These are phyloP conservation scores for Syrrhaptes paradoxus DNA, from an alignment of 2,113 vertebrate species.

Conservation along the genomic window DNA sequence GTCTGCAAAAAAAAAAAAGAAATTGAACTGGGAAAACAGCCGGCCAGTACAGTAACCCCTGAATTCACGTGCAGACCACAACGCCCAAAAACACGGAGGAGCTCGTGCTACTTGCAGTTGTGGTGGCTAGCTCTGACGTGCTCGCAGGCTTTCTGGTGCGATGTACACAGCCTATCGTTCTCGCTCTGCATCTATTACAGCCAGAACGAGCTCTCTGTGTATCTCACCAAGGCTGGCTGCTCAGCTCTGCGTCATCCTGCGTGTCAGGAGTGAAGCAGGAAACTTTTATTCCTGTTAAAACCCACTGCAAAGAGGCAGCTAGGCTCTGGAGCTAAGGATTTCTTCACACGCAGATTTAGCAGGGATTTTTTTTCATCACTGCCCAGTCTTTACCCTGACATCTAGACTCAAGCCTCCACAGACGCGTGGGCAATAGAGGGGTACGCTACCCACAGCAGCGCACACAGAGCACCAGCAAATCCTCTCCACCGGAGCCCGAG, in stretches of 20 bases:
- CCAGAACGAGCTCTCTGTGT: not conserved
- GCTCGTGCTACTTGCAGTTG: not conserved
- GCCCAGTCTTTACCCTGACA: not conserved
- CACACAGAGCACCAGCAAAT: not conserved
- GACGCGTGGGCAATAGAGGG: not conserved
- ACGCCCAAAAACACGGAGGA: fast-evolving
- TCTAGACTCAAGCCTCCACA: not conserved
- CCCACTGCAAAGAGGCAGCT: not conserved
- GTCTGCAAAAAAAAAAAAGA: not conserved
- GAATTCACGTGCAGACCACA: not conserved
- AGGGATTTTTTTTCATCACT: not conserved
- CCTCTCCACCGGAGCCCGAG: not conserved
- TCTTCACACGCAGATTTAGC: not conserved
- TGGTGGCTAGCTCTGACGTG: not conserved
- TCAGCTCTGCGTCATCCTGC: not conserved
- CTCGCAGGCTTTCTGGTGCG: not conserved
- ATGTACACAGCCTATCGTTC: not conserved
- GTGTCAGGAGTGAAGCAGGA: not conserved
- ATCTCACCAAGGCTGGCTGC: not conserved
- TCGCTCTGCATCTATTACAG: not conserved
- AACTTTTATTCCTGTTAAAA: not conserved
- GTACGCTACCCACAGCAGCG: not conserved
- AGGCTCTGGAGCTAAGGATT: not conserved
- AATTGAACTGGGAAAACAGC: not conserved
- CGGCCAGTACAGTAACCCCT: not conserved